These are phyloP conservation scores for Matsumyia berberina DNA, from an alignment of 2,888 invertebrate species.

Conservation along the genomic window DNA sequence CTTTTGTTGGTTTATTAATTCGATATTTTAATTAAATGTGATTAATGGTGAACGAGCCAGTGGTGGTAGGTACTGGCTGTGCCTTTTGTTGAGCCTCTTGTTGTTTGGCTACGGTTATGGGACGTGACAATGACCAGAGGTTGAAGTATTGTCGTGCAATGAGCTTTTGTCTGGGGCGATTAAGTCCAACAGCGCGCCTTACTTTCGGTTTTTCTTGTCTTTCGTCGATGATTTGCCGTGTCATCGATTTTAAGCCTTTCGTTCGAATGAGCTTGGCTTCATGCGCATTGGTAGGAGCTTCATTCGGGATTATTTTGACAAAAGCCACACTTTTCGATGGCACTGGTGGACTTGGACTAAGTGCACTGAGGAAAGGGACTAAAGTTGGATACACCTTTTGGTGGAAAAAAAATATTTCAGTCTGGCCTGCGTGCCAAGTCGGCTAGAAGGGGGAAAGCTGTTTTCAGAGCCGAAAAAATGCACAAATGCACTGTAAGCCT, in stretches of 20 bases:
- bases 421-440: no score
- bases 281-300: background rate
- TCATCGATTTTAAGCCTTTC: slow-evolving; percentile 24
- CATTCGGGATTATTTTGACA: background rate
- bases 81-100: slow-evolving; percentile 33
- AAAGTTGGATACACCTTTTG: no score
- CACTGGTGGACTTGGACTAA: no score
- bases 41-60: slow-evolving; percentile 49
- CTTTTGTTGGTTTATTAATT: slow-evolving; percentile 69
- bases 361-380: no score
- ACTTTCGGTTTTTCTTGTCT: slow-evolving; percentile 33
- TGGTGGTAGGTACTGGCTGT: background rate
- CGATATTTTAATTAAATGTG: slow-evolving; percentile 72
- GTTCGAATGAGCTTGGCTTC: background rate
- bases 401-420: no score
- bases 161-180: slow-evolving; percentile 54
- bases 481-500: no score
- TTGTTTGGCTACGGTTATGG: slow-evolving; percentile 26
- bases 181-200: slow-evolving; percentile 40
- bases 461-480: no score
- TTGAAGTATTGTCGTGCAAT: slow-evolving; percentile 58
- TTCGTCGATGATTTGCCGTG: slow-evolving; percentile 24
- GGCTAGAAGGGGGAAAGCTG: no score
- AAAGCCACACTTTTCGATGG: no score
- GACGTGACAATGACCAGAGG: slow-evolving; percentile 57